Base-by-base conservation (phyloP, 35 echinoderm and acorn worm genomes). In the Eucidaris tribuloides region DNA sequence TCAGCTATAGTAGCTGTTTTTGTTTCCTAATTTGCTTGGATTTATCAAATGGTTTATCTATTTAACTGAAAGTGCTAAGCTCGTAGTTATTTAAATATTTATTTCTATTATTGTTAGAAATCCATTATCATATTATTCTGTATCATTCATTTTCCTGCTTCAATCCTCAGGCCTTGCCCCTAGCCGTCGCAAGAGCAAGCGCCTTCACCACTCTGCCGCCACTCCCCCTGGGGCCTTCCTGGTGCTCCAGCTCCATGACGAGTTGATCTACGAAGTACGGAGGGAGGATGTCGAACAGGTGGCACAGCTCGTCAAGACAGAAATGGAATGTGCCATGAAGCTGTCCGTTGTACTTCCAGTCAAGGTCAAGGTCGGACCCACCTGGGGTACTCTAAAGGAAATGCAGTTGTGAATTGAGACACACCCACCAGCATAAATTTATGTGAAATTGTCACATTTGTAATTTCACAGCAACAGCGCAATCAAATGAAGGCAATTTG, bases 191-290 rank as follows among this genome's bases (percentile, higher is more conserved):
- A 58, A 61, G 58, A 82, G 80, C 80, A 60, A 37, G 46, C n/a
- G 80, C n/a, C n/a, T n/a, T n/a, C n/a, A n/a, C n/a, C n/a, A n/a
- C 35, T 43, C 77, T 22, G 33, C 5, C 42, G 40, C 41, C 38
- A 80, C 68, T 68, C 89, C 88, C 44, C 44, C 77, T 65, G 96
- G 96, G 38, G 96, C 90, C 4, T 99, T 89, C 79, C 59, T 99
- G 34, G 91, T 99, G 32, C 58, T 99, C 2, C 96, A 99, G 79
- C 87, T 99, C 17, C 96, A 99, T 45, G 96, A 99, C 84, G 96
- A 93, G 37, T 80, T 99, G 46, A 93, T 99, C 45, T 99, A 99
- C 39, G 96, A 99, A 62, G 96, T 99, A 3, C 62, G 17, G 57
- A 60, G 57, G 56, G 56, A 19, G 56, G 56, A 28, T 7, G 7